A percentile compares a stretch with the other conserved stretches of the same genome.
These are phyloP conservation scores for Isoperla grammatica DNA, from an alignment of 2,888 invertebrate species.

Conservation along the genomic window DNA sequence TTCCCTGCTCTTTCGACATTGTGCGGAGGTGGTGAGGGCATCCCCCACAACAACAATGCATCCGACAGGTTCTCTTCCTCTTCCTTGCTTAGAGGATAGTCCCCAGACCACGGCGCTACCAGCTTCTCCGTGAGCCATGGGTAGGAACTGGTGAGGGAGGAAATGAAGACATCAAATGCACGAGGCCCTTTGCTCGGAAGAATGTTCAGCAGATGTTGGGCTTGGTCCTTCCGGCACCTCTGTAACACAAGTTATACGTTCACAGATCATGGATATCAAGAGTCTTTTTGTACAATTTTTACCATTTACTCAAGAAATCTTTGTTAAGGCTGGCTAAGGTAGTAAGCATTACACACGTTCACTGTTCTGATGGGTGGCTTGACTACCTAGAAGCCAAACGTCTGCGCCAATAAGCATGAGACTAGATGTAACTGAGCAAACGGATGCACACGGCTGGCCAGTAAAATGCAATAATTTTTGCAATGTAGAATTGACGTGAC, in stretches of 20 bases:
- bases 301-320: too few relatives aligned
- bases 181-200: conserved; percentile 44
- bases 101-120: conserved; percentile 31
- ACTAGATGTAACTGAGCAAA: too few relatives aligned
- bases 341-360: too few relatives aligned
- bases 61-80: conserved; percentile 48
- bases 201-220: conserved; percentile 44
- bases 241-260: conserved; percentile 37
- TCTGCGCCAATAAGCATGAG: too few relatives aligned
- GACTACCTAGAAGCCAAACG: too few relatives aligned
- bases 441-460: too few relatives aligned
- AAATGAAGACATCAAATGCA: conserved; percentile 52
- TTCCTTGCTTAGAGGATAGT: conserved; percentile 33
- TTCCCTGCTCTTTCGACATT: conserved; percentile 48
- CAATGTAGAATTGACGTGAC: too few relatives aligned
- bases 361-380: too few relatives aligned
- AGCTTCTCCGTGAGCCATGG: conserved; percentile 53
- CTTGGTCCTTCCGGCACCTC: conserved; percentile 43
- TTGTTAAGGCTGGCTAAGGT: too few relatives aligned
- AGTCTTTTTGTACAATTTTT: too few relatives aligned
- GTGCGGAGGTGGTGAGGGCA: conserved; percentile 52
- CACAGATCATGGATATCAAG: too few relatives aligned
- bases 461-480: too few relatives aligned
- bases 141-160: conserved; percentile 51
- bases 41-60: conserved; percentile 51